Evolutionary conservation across 2,113 vertebrate species (phyloP).

Genomic region (Brachirus orientalis): DNA sequence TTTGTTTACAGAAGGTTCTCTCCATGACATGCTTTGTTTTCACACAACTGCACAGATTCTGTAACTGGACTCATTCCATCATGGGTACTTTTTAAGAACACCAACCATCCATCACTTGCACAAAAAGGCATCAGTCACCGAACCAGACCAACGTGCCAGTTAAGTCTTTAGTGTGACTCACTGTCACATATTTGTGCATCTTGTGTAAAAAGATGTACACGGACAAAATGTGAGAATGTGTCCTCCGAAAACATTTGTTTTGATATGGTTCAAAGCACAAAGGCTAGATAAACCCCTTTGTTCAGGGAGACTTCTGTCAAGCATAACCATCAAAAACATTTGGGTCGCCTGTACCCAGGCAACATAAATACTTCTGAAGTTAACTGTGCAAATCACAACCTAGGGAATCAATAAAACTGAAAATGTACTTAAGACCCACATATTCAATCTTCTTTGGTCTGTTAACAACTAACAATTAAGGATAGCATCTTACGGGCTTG

Average conservation of each 20-base stretch:
- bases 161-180: no score
- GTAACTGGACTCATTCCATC: not conserved
- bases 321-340: not conserved
- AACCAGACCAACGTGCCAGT: constrained; percentile 14
- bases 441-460: constrained; percentile 21
- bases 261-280: no score
- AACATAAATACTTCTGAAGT: constrained; percentile 12
- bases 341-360: not conserved
- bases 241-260: no score
- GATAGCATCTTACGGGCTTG: not conserved
- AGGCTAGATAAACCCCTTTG: not conserved
- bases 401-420: no score
- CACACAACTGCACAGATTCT: not conserved
- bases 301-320: not conserved
- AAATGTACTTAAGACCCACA: constrained; percentile 5
- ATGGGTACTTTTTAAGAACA: not conserved
- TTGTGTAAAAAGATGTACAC: no score
- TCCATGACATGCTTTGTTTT: no score
- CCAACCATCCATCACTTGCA: constrained; percentile 17
- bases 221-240: no score
- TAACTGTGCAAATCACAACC: no score
- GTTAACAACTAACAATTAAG: constrained; percentile 11
- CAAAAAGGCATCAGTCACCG: constrained; percentile 18
- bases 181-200: constrained; percentile 1
- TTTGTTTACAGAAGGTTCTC: not conserved